Conservation (phyloP, 53 echinoderm and acorn worm species). For the Temnopleurus reevesii region DNA sequence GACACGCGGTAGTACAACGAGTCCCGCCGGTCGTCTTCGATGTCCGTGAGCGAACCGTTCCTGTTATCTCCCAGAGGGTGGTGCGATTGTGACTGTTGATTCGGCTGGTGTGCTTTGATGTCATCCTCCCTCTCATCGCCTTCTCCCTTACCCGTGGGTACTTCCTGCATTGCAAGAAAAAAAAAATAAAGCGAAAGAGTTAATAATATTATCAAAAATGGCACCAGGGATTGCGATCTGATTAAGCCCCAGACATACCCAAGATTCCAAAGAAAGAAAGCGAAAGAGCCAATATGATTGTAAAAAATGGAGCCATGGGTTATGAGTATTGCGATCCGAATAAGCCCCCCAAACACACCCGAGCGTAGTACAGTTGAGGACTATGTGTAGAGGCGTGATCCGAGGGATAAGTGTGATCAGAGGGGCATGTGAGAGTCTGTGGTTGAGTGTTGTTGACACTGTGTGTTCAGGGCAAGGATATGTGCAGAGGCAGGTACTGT, state of each 20-base stretch:
- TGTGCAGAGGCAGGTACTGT: no score
- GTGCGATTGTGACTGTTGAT: background rate
- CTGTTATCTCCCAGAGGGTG: constrained; percentile 31
- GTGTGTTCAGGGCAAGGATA: no score
- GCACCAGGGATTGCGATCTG: background rate
- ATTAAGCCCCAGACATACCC: constrained; percentile 7
- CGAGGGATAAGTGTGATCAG: no score
- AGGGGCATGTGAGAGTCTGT: no score
- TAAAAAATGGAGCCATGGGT: no score
- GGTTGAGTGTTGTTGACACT: no score
- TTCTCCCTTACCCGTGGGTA: constrained; percentile 56
- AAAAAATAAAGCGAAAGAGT: background rate
- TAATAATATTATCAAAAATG: background rate
- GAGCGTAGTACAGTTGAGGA: no score
- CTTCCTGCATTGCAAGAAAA: constrained; percentile 32
- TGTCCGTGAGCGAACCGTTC: constrained; percentile 44
- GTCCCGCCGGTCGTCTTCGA: constrained; percentile 45
- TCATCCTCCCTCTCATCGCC: constrained; percentile 53
- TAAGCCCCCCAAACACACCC: no score
- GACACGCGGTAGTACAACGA: constrained; percentile 8
- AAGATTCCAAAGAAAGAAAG: no score
- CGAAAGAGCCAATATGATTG: no score
- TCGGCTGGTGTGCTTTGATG: constrained; percentile 30
- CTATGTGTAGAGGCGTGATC: no score
- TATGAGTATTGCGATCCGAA: no score